Conservation (phyloP, 2,113 vertebrate species). For the Triplophysa siluroides region DNA sequence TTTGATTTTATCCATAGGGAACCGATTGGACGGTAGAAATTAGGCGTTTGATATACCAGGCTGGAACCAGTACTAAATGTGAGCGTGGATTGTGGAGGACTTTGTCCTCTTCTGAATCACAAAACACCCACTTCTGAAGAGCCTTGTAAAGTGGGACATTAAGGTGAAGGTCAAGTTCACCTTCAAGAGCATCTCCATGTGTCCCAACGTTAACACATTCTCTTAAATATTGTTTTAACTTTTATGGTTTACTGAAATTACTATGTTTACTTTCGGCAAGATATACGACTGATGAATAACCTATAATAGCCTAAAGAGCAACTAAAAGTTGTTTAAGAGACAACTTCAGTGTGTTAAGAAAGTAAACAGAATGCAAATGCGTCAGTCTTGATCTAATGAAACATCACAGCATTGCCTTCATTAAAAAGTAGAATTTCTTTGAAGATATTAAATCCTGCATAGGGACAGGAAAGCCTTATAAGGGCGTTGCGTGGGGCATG, state of each 20-base stretch:
- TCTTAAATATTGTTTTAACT: neutral
- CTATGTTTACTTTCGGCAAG: neutral
- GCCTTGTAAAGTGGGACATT: no score
- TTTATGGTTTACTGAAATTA: neutral
- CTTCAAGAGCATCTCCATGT: neutral
- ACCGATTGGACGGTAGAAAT: neutral
- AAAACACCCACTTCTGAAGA: no score
- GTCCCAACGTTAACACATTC: neutral
- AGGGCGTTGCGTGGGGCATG: slow-evolving; percentile 28
- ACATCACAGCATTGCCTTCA: neutral
- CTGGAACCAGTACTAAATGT: neutral
- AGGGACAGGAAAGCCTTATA: slow-evolving; percentile 21
- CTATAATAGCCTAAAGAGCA: no score
- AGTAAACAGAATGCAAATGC: neutral
- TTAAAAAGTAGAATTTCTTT: neutral
- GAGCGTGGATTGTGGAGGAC: no score
- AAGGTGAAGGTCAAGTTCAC: no score
- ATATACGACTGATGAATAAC: neutral
- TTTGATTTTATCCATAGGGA: neutral
- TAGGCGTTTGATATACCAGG: neutral
- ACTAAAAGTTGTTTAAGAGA: neutral
- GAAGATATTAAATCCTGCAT: neutral
- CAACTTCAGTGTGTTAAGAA: neutral
- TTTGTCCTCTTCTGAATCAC: no score
- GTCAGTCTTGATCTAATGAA: neutral